phyloP scores from a whole-genome alignment of 2,888 invertebrate genomes.

The Phaonia tiefii region DNA sequence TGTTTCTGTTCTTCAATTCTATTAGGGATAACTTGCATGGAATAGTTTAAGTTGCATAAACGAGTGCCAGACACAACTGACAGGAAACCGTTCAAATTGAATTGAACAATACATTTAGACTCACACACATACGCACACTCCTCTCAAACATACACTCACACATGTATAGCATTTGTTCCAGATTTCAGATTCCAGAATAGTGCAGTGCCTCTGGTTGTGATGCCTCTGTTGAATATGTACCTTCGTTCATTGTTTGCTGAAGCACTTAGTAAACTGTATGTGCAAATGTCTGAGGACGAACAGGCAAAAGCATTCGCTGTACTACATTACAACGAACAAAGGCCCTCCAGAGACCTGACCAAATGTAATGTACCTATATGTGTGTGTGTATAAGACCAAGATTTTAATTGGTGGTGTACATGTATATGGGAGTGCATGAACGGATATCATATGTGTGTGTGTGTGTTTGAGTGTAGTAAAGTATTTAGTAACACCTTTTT shows the following conservation, averaged over 20 bases:
- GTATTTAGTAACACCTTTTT: background rate
- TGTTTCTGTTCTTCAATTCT: background rate
- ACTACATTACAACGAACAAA: slow-evolving; percentile 39
- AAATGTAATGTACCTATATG: background rate
- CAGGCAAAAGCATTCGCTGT: slow-evolving; percentile 18
- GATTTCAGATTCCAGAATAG: too few species aligned
- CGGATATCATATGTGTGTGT: background rate
- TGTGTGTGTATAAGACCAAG: background rate
- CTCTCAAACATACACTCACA: background rate
- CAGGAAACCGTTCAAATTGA: slow-evolving; percentile 51
- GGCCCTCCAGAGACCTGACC: slow-evolving; percentile 8
- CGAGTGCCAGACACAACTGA: background rate
- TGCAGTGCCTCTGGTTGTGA: slow-evolving; percentile 19
- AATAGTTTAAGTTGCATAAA: too few species aligned
- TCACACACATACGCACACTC: background rate
- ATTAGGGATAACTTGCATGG: background rate
- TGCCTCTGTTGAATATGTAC: slow-evolving; percentile 41
- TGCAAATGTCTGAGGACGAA: background rate
- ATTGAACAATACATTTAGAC: slow-evolving; percentile 38
- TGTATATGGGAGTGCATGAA: background rate
- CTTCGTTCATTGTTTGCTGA: slow-evolving; percentile 49
- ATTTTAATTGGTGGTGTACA: slow-evolving; percentile 25
- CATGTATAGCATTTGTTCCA: too few species aligned
- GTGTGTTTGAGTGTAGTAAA: background rate
- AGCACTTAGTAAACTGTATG: slow-evolving; percentile 41